Evolutionary conservation across 92 coral and sea anemone genomes (phyloP), one percentile per base, ranked within the genome.

Genomic region (Umimayanthus kanabou): DNA sequence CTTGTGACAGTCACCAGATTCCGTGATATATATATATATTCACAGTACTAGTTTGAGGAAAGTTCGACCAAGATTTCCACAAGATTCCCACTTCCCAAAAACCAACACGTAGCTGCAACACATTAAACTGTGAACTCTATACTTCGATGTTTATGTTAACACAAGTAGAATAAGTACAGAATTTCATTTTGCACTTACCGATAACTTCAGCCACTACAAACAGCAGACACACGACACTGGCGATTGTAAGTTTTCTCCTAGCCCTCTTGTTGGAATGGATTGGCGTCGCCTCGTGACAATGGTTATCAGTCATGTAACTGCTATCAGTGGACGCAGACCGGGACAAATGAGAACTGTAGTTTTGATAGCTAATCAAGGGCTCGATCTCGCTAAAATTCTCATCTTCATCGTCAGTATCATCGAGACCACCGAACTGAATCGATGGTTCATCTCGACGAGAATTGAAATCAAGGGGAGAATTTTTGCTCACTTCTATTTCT

Each of bases 231-330:
- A 97, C 96, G 69, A 88, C 75, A 89, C 99, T 97, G 4, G 99
- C 99, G 67, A 95, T 81, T 28, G 95, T 81, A 2, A 97, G 94
- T 73, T 97, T 97, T 73, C 93, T 88, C 84, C 98, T 87, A 4
- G 99, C 98, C 39, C 85, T 95, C 85, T 90, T 92, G 92, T 92
- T 97, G 23, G 99, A 95, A 64, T 90, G 89, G 20, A 95, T 91
- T 2, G 98, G 99, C 89, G 91, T 95, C 15, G 94, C 90, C 80
- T 95, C 97, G 64, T 97, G 99, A 83, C 99, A 97, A 73, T 97
- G 99, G 55, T 91, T 89, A 64, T 92, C 98, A 18, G 94, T 92
- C 40, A 90, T 91, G 76, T 95, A 95, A 4, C 91, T 76, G 69
- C 78, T 83, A 49, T 83, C 87, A 14, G 29, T 47, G 5, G 84